Percentiles rank a stretch among this genome's conserved stretches.
phyloP scores from a whole-genome alignment of 2,113 vertebrate species.

The Geococcyx californianus region DNA sequence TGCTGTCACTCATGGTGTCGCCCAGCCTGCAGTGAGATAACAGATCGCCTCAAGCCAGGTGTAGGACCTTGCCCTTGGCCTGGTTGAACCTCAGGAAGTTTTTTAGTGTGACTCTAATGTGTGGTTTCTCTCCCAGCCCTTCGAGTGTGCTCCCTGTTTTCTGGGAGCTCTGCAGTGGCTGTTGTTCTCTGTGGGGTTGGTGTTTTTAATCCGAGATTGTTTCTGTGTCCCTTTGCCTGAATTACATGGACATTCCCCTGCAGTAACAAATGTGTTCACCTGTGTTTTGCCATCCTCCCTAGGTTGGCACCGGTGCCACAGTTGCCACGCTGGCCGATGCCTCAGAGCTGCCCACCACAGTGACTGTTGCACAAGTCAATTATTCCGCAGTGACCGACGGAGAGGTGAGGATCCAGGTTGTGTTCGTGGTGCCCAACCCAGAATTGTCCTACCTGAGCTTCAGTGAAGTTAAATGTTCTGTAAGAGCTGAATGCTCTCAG shows the following conservation, averaged over 20 bases:
- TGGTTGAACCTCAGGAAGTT: no score
- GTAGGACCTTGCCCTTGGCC: no score
- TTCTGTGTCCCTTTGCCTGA: not conserved
- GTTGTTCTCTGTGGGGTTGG: not conserved
- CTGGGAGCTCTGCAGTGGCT: not conserved
- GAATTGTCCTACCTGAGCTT: not conserved
- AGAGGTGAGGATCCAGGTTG: slow-evolving; percentile 80
- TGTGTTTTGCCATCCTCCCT: not conserved
- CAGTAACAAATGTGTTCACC: fast-evolving
- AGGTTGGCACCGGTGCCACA: slow-evolving; percentile 96
- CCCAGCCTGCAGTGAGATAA: no score
- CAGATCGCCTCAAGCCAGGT: no score
- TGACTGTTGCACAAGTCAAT: slow-evolving; percentile 96
- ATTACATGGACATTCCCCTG: fast-evolving
- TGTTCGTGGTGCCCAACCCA: not conserved
- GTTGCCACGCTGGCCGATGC: slow-evolving; percentile 96
- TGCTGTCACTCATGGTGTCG: no score
- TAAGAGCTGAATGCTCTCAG: not conserved
- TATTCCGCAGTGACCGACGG: slow-evolving; percentile 93
- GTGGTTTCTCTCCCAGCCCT: not conserved
- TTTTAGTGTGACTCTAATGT: fast-evolving
- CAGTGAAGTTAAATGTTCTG: not conserved
- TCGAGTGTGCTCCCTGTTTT: fast-evolving
- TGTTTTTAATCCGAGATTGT: fast-evolving
- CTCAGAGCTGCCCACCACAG: slow-evolving; percentile 92